phyloP scores from a whole-genome alignment of 1,140 invertebrate genomes.

The Copidosoma floridanum region DNA sequence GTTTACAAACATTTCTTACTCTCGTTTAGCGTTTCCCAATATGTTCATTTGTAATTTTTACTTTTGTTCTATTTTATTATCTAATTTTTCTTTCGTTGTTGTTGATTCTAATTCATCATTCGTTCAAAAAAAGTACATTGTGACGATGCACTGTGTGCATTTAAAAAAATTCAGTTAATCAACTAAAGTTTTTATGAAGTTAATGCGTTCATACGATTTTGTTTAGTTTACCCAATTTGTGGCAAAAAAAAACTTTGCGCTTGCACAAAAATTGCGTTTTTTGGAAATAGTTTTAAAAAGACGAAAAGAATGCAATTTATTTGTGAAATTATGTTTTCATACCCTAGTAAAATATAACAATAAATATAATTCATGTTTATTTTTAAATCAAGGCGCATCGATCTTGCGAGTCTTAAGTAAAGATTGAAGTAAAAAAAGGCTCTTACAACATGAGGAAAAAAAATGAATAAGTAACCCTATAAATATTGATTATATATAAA shows the following conservation, averaged over 20 bases:
- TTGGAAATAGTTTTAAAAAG: no score
- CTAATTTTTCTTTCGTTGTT: not conserved
- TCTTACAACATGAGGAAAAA: slow-evolving; percentile 27
- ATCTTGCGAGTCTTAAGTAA: slow-evolving; percentile 25
- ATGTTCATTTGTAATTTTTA: not conserved
- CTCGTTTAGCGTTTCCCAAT: slow-evolving; percentile 5
- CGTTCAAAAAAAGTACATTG: slow-evolving; percentile 15
- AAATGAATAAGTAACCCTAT: slow-evolving; percentile 49
- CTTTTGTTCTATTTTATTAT: not conserved
- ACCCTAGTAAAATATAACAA: slow-evolving; percentile 19
- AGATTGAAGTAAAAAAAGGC: slow-evolving; percentile 18
- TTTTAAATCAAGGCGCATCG: slow-evolving; percentile 27
- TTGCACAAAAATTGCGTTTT: no score
- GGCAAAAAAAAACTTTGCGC: no score
- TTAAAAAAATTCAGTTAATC: no score
- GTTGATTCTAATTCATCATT: slow-evolving; percentile 4
- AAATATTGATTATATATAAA: slow-evolving; percentile 50
- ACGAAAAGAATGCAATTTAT: not conserved
- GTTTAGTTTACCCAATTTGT: no score
- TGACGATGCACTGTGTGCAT: slow-evolving; percentile 16
- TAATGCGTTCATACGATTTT: no score
- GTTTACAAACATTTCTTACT: slow-evolving; percentile 2
- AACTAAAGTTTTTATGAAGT: no score
- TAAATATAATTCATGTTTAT: slow-evolving; percentile 24
- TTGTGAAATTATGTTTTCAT: slow-evolving; percentile 23